Evolutionary conservation across 2,888 invertebrate species (phyloP).

Genomic region (Diarsia dahlii): DNA sequence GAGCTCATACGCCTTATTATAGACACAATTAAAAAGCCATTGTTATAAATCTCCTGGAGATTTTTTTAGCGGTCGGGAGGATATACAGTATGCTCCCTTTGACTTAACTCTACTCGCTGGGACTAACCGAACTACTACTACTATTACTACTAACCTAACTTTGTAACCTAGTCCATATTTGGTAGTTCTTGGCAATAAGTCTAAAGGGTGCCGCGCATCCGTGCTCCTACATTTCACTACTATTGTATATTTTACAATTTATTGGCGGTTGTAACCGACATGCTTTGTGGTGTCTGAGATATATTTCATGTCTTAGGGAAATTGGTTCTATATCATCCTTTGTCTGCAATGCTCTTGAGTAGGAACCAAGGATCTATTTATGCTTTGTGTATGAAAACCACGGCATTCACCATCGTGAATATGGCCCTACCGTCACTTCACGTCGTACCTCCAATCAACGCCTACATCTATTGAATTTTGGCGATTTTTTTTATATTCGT

Average conservation of each 20-base stretch:
- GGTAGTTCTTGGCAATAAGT: not conserved
- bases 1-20: too few relatives aligned
- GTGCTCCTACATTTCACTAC: constrained; percentile 8
- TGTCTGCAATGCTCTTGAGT: constrained; percentile 1
- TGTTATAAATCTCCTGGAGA: too few relatives aligned
- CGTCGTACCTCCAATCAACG: too few relatives aligned
- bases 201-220: not conserved
- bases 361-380: not conserved
- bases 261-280: constrained; percentile 4
- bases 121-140: too few relatives aligned
- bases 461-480: too few relatives aligned
- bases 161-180: constrained; percentile 28
- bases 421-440: too few relatives aligned
- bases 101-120: too few relatives aligned
- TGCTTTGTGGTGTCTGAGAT: constrained; percentile 16
- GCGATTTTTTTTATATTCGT: too few relatives aligned
- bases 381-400: not conserved
- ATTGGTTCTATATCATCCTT: constrained; percentile 18
- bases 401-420: not conserved
- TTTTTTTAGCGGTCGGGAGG: too few relatives aligned
- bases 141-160: constrained; percentile 7
- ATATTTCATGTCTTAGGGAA: constrained; percentile 17
- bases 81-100: too few relatives aligned
- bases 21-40: too few relatives aligned
- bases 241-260: constrained; percentile 39